phyloP scores from a whole-genome alignment of 2,797 vertebrate species.

The Brachyrhaphis roseni region DNA sequence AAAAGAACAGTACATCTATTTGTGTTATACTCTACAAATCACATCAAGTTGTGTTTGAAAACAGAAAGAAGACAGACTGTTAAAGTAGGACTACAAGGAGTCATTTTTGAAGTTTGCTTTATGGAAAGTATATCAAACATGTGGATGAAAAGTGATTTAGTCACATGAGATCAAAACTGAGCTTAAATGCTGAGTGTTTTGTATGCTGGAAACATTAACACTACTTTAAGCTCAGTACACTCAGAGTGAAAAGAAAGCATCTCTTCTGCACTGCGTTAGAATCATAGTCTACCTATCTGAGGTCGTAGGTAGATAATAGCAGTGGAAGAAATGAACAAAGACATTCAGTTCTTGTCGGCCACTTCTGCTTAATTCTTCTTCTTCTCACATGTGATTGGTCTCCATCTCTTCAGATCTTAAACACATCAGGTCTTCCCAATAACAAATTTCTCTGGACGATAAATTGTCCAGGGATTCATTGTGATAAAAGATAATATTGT shows the following conservation, averaged over 20 bases:
- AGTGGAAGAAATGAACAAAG: too few relatives aligned
- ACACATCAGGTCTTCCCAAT: too few relatives aligned
- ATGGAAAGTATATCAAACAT: not conserved
- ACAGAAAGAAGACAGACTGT: not conserved
- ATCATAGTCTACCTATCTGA: too few relatives aligned
- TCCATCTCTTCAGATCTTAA: too few relatives aligned
- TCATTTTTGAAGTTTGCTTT: not conserved
- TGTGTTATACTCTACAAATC: not conserved
- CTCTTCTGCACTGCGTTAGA: too few relatives aligned
- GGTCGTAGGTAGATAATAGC: too few relatives aligned
- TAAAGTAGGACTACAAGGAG: not conserved
- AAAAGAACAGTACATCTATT: not conserved
- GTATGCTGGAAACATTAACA: not conserved
- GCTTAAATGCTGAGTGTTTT: not conserved
- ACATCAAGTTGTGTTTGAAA: not conserved
- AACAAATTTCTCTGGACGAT: too few relatives aligned
- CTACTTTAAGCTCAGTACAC: not conserved
- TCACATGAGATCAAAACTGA: not conserved
- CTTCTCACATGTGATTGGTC: too few relatives aligned
- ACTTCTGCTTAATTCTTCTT: too few relatives aligned
- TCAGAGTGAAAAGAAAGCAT: not conserved
- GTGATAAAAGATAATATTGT: too few relatives aligned
- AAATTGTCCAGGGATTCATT: too few relatives aligned
- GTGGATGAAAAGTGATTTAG: not conserved
- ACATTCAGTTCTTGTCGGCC: too few relatives aligned